A percentile compares a stretch with the other conserved stretches of the same genome.
Evolutionary conservation across 2,797 vertebrate species (phyloP).

Genomic region (Coendou prehensilis): DNA sequence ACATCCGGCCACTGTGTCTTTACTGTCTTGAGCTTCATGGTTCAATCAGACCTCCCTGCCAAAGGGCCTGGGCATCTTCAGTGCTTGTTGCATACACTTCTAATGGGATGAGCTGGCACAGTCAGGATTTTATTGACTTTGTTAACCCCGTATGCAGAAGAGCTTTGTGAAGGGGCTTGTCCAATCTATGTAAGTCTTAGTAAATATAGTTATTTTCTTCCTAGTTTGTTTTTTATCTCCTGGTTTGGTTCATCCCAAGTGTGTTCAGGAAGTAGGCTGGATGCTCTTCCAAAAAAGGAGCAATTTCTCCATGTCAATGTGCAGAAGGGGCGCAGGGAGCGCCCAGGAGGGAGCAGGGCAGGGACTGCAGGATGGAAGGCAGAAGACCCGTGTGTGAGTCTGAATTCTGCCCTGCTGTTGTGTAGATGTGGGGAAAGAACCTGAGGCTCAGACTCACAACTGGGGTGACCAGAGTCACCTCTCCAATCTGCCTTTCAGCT

Average conservation of each 20-base stretch:
- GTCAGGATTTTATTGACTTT: not conserved
- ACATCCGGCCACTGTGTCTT: rapidly evolving
- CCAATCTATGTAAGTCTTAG: rapidly evolving
- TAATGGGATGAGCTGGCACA: not conserved
- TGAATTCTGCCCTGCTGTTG: rapidly evolving
- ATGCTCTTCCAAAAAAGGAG: not conserved
- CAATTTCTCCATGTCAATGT: rapidly evolving
- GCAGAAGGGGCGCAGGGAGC: rapidly evolving
- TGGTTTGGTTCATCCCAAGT: not conserved
- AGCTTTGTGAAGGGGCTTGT: not conserved
- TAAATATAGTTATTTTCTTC: not conserved
- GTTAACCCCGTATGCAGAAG: not conserved
- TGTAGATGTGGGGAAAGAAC: rapidly evolving
- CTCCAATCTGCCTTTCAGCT: rapidly evolving
- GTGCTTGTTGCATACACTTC: not conserved
- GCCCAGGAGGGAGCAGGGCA: rapidly evolving
- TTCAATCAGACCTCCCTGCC: not conserved
- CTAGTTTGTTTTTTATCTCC: not conserved
- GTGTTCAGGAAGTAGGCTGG: not conserved
- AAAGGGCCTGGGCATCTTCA: not conserved
- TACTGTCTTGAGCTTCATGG: not conserved
- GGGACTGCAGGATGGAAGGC: rapidly evolving
- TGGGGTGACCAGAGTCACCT: not conserved
- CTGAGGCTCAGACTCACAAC: not conserved
- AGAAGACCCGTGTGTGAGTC: rapidly evolving